Evolutionary conservation across 2,888 invertebrate species (phyloP), one percentile per base, ranked within the genome.

Genomic region (Drosophila mulleri): DNA sequence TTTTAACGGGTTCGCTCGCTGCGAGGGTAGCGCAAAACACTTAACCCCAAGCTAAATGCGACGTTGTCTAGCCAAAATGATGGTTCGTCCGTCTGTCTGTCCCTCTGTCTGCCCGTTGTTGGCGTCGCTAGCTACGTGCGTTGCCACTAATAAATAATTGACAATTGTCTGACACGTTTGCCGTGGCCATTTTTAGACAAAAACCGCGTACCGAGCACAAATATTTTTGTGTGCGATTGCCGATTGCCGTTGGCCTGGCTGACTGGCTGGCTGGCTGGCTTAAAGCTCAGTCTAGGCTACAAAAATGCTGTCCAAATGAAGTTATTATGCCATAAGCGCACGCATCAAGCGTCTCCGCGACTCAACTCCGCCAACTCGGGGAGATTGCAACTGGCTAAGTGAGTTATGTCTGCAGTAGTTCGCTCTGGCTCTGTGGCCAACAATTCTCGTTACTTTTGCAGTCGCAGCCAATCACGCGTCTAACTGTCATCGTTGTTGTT

Each of bases 281-380:
- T 74, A 63, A 71, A 61, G 37, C 53, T 42, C 20, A 18, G 54
- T 16, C 59, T 59, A 42, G 67, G 64, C 77, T 50, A 73, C 87
- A 81, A 83, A 79, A 83, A 88, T 72, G 87, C 78, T 84, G 89
- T 87, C 91, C 85, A 91, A 91, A 91, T 91, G 91, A 91, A 91
- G 91, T 91, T 91, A 91, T 91, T 91, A 91, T 91, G 90, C 91
- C 91, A 91, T 91, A 91, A 91, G 88, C 90, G 91, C 90, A 91
- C 91, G 90, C 90, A 91, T 89, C 89, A 89, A 50, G 84, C 63
- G 85, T 53, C 77, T 73, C 47, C 29, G 1, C 29, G 29, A 29
- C 29, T 29, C 29, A 8, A 29, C 29, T 62, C 7, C 65, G 47
- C 47, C 47, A 47, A 47, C 47, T 47, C 26, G n/a, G 3, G 53